Evolutionary conservation across 2,888 invertebrate genomes (phyloP).

Genomic region (Lithophane socia): DNA sequence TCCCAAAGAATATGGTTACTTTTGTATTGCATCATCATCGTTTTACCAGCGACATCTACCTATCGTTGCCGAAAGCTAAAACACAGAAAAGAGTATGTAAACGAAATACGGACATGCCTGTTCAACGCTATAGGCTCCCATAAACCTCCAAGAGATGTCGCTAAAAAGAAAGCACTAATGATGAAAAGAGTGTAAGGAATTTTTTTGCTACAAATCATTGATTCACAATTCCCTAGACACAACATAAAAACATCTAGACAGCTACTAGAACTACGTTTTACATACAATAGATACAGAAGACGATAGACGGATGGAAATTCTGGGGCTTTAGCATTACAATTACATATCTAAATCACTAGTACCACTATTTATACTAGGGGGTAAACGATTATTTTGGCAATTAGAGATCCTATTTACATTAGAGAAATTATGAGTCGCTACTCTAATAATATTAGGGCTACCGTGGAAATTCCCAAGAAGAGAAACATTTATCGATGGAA

Average conservation of each 20-base stretch:
- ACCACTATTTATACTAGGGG: slow-evolving; percentile 66
- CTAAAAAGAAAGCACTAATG: not conserved
- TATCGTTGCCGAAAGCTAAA: not conserved
- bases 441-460: slow-evolving; percentile 55
- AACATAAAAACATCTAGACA: slow-evolving; percentile 79
- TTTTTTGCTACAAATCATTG: slow-evolving; percentile 47
- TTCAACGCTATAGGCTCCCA: not conserved
- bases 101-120: not conserved
- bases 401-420: slow-evolving; percentile 70
- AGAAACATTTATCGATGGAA: not conserved
- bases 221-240: slow-evolving; percentile 72
- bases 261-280: slow-evolving; percentile 85
- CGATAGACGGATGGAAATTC: slow-evolving; percentile 91
- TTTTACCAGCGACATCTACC: slow-evolving; percentile 39
- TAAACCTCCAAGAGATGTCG: slow-evolving; percentile 43
- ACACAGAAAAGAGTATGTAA: not conserved
- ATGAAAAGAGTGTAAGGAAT: not conserved
- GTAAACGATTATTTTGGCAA: slow-evolving; percentile 76
- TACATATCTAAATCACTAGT: slow-evolving; percentile 77
- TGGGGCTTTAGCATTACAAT: slow-evolving; percentile 89
- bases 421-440: slow-evolving; percentile 59
- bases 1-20: not conserved
- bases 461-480: not conserved
- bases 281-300: slow-evolving; percentile 89
- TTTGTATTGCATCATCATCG: not conserved